Conservation (phyloP, 2,113 vertebrate species). For the Pteronura brasiliensis region DNA sequence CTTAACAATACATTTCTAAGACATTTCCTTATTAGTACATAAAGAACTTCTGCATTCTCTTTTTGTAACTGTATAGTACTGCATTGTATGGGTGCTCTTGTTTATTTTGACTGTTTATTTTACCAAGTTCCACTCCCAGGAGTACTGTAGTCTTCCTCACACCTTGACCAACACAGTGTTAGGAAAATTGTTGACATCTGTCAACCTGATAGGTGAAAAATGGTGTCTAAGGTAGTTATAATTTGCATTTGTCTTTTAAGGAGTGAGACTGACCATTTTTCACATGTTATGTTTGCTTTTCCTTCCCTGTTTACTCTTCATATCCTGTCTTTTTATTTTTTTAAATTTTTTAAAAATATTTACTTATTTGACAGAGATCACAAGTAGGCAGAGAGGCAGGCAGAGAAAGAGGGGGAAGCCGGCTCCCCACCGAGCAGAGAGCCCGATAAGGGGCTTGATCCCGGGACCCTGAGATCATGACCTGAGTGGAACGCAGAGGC, state of each 20-base stretch:
- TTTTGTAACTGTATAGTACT: not conserved
- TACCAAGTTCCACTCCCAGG: not conserved
- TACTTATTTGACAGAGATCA: too few relatives aligned
- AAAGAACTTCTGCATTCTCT: not conserved
- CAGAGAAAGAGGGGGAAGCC: too few relatives aligned
- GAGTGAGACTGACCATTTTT: not conserved
- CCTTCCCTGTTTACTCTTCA: not conserved
- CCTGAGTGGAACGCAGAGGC: too few relatives aligned
- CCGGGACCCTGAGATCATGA: too few relatives aligned
- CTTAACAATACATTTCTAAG: not conserved
- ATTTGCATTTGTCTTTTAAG: not conserved
- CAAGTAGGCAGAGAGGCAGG: too few relatives aligned
- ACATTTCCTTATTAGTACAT: not conserved
- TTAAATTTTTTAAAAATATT: too few relatives aligned
- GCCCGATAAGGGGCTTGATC: too few relatives aligned
- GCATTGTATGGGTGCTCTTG: not conserved
- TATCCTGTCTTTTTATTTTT: not conserved
- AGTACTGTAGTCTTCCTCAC: not conserved
- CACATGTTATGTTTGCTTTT: not conserved
- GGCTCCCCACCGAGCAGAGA: too few relatives aligned
- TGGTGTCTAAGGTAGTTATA: not conserved
- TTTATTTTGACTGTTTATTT: not conserved
- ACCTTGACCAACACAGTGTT: not conserved
- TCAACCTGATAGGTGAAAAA: not conserved
- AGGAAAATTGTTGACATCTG: not conserved